Percentiles rank a stretch among this genome's conserved stretches.
Evolutionary conservation across 2,797 vertebrate species (phyloP).

Genomic region (Channa striata): DNA sequence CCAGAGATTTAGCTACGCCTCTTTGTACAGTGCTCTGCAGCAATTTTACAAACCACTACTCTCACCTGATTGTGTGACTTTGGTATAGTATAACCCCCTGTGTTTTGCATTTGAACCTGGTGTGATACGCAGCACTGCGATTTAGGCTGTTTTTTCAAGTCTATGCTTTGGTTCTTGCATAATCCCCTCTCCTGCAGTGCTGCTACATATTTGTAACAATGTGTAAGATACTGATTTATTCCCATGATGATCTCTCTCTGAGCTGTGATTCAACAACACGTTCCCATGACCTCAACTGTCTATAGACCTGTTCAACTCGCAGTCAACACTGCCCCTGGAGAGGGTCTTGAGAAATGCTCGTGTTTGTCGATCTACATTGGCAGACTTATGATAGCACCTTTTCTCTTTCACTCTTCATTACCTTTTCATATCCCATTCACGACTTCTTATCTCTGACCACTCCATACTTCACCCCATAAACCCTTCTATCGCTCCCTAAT

Average conservation of each 20-base stretch:
- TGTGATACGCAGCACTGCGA: slow-evolving; percentile 35
- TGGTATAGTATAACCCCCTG: slow-evolving; percentile 34
- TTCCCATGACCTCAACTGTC: slow-evolving; percentile 68
- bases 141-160: slow-evolving; percentile 46
- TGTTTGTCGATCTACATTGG: slow-evolving; percentile 62
- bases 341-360: slow-evolving; percentile 63
- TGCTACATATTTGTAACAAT: slow-evolving; percentile 65
- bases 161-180: slow-evolving; percentile 53
- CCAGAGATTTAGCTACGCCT: slow-evolving; percentile 41
- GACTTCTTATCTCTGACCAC: slow-evolving; percentile 66
- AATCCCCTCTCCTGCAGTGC: slow-evolving; percentile 54
- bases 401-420: slow-evolving; percentile 70
- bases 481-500: slow-evolving; percentile 67
- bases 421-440: slow-evolving; percentile 72
- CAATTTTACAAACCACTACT: slow-evolving; percentile 59
- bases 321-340: slow-evolving; percentile 79
- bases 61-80: slow-evolving; percentile 61
- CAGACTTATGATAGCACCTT: slow-evolving; percentile 55
- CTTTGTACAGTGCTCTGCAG: slow-evolving; percentile 36
- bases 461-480: slow-evolving; percentile 65
- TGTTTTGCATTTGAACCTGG: slow-evolving; percentile 64
- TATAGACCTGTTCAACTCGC: slow-evolving; percentile 60
- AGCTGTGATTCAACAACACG: slow-evolving; percentile 63
- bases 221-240: slow-evolving; percentile 69
- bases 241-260: slow-evolving; percentile 62